A percentile compares a stretch with the other conserved stretches of the same genome.
These are phyloP conservation scores for Griposia aprilina DNA, from an alignment of 2,888 invertebrate genomes.

Conservation along the genomic window DNA sequence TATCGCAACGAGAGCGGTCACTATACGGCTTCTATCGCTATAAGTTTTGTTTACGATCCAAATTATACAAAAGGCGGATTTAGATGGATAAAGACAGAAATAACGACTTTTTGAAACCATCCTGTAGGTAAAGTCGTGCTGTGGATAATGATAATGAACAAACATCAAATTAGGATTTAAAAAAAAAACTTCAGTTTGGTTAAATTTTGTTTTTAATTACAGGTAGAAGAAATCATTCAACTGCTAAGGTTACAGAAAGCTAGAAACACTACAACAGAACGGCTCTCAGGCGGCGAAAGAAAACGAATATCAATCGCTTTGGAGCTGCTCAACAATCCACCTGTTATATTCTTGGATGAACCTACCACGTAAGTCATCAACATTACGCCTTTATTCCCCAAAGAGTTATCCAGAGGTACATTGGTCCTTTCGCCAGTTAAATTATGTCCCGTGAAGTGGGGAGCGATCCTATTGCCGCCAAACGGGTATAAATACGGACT, in stretches of 20 bases:
- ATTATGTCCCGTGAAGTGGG: background rate
- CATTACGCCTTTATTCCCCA: background rate
- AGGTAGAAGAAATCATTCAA: constrained; percentile 97
- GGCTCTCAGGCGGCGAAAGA: constrained; percentile 97
- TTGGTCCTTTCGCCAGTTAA: background rate
- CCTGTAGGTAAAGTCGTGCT: too few relatives aligned
- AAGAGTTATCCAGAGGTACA: background rate
- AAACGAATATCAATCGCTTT: constrained; percentile 98
- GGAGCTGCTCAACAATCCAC: constrained; percentile 98
- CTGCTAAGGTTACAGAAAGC: constrained; percentile 94
- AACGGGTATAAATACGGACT: background rate
- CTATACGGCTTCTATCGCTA: too few relatives aligned
- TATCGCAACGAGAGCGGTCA: too few relatives aligned
- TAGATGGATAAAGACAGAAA: too few relatives aligned
- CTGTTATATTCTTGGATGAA: constrained; percentile 98
- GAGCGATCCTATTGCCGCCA: too few relatives aligned
- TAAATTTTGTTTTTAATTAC: constrained; percentile 32
- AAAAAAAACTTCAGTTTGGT: background rate
- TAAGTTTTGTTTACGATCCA: too few relatives aligned
- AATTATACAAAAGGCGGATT: too few relatives aligned
- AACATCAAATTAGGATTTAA: too few relatives aligned
- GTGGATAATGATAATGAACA: too few relatives aligned
- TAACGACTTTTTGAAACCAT: too few relatives aligned
- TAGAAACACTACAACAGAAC: constrained; percentile 93
- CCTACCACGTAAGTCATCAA: constrained; percentile 96